These are phyloP conservation scores for Amblyteles armatorius DNA, from an alignment of 2,888 invertebrate species.

Conservation along the genomic window DNA sequence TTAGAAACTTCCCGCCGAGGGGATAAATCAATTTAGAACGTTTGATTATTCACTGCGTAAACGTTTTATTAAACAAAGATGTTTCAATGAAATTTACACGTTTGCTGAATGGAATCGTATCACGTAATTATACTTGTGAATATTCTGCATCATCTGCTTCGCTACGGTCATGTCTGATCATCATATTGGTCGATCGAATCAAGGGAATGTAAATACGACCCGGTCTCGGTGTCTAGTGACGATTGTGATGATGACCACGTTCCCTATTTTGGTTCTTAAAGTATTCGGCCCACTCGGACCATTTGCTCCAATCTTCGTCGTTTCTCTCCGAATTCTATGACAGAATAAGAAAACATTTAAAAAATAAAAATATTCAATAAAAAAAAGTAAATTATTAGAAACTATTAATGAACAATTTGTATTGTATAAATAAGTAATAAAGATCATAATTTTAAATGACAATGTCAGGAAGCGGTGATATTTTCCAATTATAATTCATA, in stretches of 20 bases:
- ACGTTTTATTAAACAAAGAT: constrained; percentile 49
- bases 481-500: constrained; percentile 53
- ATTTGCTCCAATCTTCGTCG: constrained; percentile 72
- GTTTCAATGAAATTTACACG: constrained; percentile 58
- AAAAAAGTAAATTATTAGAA: neutral
- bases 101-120: constrained; percentile 28
- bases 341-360: constrained; percentile 48
- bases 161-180: neutral
- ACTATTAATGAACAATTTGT: neutral
- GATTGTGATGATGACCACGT: constrained; percentile 76
- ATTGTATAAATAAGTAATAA: neutral
- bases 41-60: constrained; percentile 28
- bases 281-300: constrained; percentile 76
- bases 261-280: constrained; percentile 71
- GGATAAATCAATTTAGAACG: constrained; percentile 5
- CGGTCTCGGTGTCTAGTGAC: constrained; percentile 71
- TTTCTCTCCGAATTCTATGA: constrained; percentile 73
- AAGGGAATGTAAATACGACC: neutral
- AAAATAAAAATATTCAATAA: neutral
- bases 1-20: neutral
- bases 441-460: neutral
- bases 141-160: constrained; percentile 10
- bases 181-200: constrained; percentile 7
- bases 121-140: constrained; percentile 33
- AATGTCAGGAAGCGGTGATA: constrained; percentile 36